Evolutionary conservation across 35 echinoderm and acorn worm species (phyloP), one percentile per base, ranked within the genome.

Genomic region (Nesometra sesokonis): DNA sequence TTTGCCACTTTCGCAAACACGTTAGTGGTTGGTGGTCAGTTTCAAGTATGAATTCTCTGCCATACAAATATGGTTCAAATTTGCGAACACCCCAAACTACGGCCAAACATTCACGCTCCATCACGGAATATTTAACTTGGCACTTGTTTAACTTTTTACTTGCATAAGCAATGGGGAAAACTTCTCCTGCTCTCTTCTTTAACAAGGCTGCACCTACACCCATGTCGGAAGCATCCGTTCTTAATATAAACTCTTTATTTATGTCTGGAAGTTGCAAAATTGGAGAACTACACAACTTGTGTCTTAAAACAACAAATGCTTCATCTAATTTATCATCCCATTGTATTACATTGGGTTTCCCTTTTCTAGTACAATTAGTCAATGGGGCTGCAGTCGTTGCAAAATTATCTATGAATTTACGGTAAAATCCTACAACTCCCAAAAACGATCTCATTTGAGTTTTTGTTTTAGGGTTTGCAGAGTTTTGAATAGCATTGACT

Each of bases 1-100:
- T 91, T 94, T 2, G 82, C 46, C 15, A 84, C 79, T 77, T 88
- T 89, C 0, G 84, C 0, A 13, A 27, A 31, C 77, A 90, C 19
- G 84, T 37, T 27, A 93, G 35, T 9, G 87, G 84, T 34, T 93
- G 77, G 27, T 93, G 91, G 33, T 87, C 90, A n/a, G 90, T 91
- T 78, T 91, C 31, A 17, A 91, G 67, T 0, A 32, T 35, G 84
- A 91, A 87, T 35, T 91, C 86, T 21, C 21, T 87, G 0, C 90
- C 85, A 46, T 91, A 84, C 23, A 91, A 23, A 34, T 89, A 92
- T 46, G 91, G 57, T 89, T 88, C 34, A 46, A 92, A 85, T 21
- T 84, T 84, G 35, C 76, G 36, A 34, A 93, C 83, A 47, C 77
- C 87, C 92, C 92, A 94, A 0, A 94, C 85, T 0, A 94, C 76